phyloP scores from a whole-genome alignment of 2,888 invertebrate species.

The Odontocolon sp. region DNA sequence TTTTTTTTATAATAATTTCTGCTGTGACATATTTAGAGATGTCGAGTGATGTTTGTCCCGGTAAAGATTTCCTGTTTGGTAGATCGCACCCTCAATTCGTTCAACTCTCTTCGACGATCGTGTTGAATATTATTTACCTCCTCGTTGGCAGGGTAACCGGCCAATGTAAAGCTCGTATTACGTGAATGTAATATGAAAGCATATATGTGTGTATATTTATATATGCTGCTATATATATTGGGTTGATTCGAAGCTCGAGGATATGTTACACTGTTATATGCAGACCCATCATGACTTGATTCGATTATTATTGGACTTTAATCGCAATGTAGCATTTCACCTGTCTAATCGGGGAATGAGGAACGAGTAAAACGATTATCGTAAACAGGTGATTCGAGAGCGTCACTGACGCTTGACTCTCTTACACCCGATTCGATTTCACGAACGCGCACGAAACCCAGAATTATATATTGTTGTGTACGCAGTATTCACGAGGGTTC shows the following conservation, averaged over 20 bases:
- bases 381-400: slow-evolving; percentile 36
- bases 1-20: neutral
- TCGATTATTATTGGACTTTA: slow-evolving; percentile 51
- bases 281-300: slow-evolving; percentile 27
- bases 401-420: slow-evolving; percentile 45
- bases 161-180: neutral
- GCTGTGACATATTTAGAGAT: no score
- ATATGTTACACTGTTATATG: neutral
- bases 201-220: no score
- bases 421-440: slow-evolving; percentile 33
- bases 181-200: neutral
- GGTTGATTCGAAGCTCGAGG: neutral
- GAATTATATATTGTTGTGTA: slow-evolving; percentile 11
- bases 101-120: slow-evolving; percentile 7
- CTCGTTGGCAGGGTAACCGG: slow-evolving; percentile 67
- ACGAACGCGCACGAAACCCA: slow-evolving; percentile 21
- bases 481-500: neutral
- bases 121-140: slow-evolving; percentile 71
- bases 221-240: no score
- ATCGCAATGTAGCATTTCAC: slow-evolving; percentile 35
- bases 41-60: no score
- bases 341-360: slow-evolving; percentile 27
- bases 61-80: no score
- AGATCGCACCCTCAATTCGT: slow-evolving; percentile 4
- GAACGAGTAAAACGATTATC: slow-evolving; percentile 19